Base-by-base conservation (phyloP, 2,888 invertebrate species). In the Electrophaes corylata region DNA sequence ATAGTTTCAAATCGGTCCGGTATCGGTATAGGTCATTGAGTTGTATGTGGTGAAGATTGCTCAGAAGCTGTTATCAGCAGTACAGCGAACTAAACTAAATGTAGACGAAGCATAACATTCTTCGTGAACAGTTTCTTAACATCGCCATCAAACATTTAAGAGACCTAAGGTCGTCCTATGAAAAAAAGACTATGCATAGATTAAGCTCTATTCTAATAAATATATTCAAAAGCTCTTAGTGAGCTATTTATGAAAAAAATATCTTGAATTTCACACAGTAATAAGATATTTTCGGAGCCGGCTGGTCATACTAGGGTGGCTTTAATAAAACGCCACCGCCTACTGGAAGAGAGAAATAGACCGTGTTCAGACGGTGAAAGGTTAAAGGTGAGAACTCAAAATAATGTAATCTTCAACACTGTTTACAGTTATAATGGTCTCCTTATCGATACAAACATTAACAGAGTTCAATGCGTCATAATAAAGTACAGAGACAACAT, bases 271-370 rank as follows among this genome's bases (percentile, higher is more conserved):
- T 29, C 10, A 10, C 5, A 6, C 10, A 1, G 10, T 10, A 10
- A 29, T 6, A 29, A 2, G 6, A 8, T 2, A 29, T 6, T 29
- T 8, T 1, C 1, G 20, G 20, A 8, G 10, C 6, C 26, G 26
- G 26, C 10, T 29, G 26, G 26, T 29, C 10, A 2, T 6, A 29
- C 6, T 10, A 10, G 16, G 39, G 16, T 44, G 66, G 35, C 49
- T 65, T 69, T 53, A 26, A 59, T 60, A 40, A 69, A 73, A 70
- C 67, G 63, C 48, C 64, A 62, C 37, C 31, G 65, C 62, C 5
- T 59, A 51, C 20, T 45, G 54, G 43, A 40, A 58, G 62, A 50
- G 67, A 66, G 51, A 62, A 63, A 59, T 63, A 63, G 60, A 66
- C 37, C 31, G 26, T 40, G 49, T 29, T 31, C 35, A 19, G 26